Conservation (phyloP, 2,888 invertebrate genomes). For the Cheilosia soror region DNA sequence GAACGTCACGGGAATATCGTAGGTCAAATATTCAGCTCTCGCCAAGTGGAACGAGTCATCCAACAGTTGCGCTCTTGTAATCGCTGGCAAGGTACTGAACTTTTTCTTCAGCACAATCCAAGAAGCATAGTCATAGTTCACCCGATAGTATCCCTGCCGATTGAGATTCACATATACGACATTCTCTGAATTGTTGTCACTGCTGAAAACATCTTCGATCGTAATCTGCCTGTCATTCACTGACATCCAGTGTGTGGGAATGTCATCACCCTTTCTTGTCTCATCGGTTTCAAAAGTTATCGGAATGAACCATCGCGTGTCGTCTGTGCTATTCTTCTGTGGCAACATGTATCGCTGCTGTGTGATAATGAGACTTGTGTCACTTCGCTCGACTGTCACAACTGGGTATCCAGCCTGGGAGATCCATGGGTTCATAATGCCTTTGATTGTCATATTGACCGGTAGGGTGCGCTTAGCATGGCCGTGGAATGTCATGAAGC, state of each 20-base stretch:
- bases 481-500: constrained; percentile 86
- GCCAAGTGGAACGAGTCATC: constrained; percentile 88
- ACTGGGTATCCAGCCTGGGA: constrained; percentile 88
- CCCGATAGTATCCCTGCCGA: constrained; percentile 87
- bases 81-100: constrained; percentile 85
- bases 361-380: constrained; percentile 79
- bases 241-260: constrained; percentile 82
- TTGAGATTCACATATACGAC: constrained; percentile 84
- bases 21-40: constrained; percentile 85
- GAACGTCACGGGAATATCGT: constrained; percentile 85
- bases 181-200: constrained; percentile 78
- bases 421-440: constrained; percentile 89
- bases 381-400: constrained; percentile 85
- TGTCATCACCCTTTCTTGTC: constrained; percentile 79
- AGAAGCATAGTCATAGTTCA: constrained; percentile 87
- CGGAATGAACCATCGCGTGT: constrained; percentile 82
- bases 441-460: constrained; percentile 84
- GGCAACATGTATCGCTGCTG: constrained; percentile 82
- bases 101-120: constrained; percentile 86
- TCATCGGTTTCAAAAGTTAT: constrained; percentile 82
- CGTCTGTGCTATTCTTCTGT: constrained; percentile 79
- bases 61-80: constrained; percentile 88
- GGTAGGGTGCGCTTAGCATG: constrained; percentile 82
- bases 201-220: constrained; percentile 80
- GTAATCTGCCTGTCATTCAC: constrained; percentile 79